phyloP scores from a whole-genome alignment of 1,140 invertebrate species.

The Drosophila virilis region DNA sequence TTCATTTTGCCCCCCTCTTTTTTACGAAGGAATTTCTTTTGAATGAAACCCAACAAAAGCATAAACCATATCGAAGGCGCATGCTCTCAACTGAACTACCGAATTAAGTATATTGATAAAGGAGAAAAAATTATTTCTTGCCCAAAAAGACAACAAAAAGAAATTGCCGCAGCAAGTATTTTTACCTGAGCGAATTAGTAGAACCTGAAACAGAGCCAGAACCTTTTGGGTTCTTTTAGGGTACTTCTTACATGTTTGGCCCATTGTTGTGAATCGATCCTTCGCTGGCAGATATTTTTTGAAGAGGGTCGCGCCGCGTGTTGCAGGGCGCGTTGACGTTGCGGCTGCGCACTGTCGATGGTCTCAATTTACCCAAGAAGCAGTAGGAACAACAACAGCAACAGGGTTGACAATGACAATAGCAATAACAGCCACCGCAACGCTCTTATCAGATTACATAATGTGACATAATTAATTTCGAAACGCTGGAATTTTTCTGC shows the following conservation, averaged over 20 bases:
- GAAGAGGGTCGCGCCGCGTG: conserved; percentile 53
- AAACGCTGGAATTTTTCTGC: conserved; percentile 24
- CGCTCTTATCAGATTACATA: conserved; percentile 82
- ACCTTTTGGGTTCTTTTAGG: neutral
- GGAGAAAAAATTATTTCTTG: conserved; percentile 8
- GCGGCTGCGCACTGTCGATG: conserved; percentile 55
- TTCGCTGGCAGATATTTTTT: conserved; percentile 35
- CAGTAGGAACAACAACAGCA: conserved; percentile 18
- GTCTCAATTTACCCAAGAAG: conserved; percentile 32
- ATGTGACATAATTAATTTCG: conserved; percentile 84
- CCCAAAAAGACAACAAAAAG: conserved; percentile 28
- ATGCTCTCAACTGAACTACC: conserved; percentile 20
- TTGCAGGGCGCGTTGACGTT: conserved; percentile 61
- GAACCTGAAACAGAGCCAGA: conserved; percentile 22
- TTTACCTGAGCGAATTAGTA: conserved; percentile 51
- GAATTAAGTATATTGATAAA: conserved; percentile 34
- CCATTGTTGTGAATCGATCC: conserved; percentile 26
- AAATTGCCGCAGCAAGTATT: conserved; percentile 39
- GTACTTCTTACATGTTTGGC: conserved; percentile 4
- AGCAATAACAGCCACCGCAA: conserved; percentile 44
- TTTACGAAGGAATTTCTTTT: conserved; percentile 26
- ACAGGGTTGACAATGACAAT: conserved; percentile 21
- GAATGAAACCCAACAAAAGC: conserved; percentile 51
- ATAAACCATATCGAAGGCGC: conserved; percentile 23
- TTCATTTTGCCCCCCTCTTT: conserved; percentile 10